Evolutionary conservation across 2,888 invertebrate genomes (phyloP).

Genomic region (Erannis defoliaria): DNA sequence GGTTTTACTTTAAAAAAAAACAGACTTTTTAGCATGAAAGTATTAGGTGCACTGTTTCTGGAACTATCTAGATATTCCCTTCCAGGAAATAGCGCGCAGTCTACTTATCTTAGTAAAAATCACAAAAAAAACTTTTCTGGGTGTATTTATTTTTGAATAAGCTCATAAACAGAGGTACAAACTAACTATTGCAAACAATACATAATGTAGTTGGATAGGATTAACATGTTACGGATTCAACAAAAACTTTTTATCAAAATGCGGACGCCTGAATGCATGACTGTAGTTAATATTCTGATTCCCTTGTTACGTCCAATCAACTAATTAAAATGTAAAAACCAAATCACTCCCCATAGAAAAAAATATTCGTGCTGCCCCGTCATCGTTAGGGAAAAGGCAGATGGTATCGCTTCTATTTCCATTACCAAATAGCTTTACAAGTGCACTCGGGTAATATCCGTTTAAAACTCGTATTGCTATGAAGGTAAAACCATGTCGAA

Average conservation of each 20-base stretch:
- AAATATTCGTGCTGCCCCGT: constrained; percentile 10
- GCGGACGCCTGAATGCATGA: background rate
- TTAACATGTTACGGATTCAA: too few relatives aligned
- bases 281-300: background rate
- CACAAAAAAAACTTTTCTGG: too few relatives aligned
- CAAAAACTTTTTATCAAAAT: background rate
- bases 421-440: constrained; percentile 15
- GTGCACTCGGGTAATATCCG: constrained; percentile 6
- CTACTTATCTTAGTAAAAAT: too few relatives aligned
- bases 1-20: too few relatives aligned
- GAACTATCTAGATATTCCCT: too few relatives aligned
- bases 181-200: too few relatives aligned
- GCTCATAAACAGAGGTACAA: too few relatives aligned
- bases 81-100: too few relatives aligned
- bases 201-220: too few relatives aligned
- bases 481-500: constrained; percentile 18
- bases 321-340: constrained; percentile 5
- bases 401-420: constrained; percentile 19
- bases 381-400: constrained; percentile 3
- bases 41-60: too few relatives aligned
- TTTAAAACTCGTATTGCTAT: constrained; percentile 8
- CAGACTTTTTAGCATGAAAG: too few relatives aligned
- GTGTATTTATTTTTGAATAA: too few relatives aligned
- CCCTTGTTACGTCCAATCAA: constrained; percentile 3
- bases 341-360: constrained; percentile 23